Evolutionary conservation across 2,888 invertebrate genomes (phyloP).

Genomic region (Himalopsyche japonica): DNA sequence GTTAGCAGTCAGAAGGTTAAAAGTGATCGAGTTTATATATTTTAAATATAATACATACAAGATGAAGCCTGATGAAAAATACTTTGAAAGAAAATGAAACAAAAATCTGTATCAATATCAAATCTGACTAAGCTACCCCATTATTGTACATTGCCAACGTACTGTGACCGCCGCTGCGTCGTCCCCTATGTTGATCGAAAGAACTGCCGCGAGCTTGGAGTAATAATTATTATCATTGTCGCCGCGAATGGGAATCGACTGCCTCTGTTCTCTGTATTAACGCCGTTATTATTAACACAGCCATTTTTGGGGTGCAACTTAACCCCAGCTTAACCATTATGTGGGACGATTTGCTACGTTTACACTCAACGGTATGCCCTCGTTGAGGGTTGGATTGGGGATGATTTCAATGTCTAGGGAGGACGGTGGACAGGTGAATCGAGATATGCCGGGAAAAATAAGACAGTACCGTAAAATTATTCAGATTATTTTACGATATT

Average conservation of each 20-base stretch:
- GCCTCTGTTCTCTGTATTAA: background rate
- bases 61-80: too few species aligned
- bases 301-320: background rate
- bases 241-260: background rate
- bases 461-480: background rate
- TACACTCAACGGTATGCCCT: background rate
- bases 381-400: background rate
- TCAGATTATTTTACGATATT: background rate
- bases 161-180: background rate
- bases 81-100: too few species aligned
- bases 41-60: too few species aligned
- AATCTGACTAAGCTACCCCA: too few species aligned
- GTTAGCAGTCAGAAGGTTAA: too few species aligned
- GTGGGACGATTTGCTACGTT: background rate
- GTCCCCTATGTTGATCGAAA: background rate
- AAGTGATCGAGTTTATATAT: too few species aligned
- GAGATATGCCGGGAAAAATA: background rate
- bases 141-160: background rate
- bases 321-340: background rate
- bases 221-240: background rate
- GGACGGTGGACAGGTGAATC: background rate
- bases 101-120: too few species aligned
- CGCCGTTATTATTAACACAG: background rate
- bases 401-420: background rate
- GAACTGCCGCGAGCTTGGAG: background rate